Evolutionary conservation across 2,797 vertebrate genomes (phyloP), one percentile per base, ranked within the genome.

Genomic region (Rhyacichthys aspro): DNA sequence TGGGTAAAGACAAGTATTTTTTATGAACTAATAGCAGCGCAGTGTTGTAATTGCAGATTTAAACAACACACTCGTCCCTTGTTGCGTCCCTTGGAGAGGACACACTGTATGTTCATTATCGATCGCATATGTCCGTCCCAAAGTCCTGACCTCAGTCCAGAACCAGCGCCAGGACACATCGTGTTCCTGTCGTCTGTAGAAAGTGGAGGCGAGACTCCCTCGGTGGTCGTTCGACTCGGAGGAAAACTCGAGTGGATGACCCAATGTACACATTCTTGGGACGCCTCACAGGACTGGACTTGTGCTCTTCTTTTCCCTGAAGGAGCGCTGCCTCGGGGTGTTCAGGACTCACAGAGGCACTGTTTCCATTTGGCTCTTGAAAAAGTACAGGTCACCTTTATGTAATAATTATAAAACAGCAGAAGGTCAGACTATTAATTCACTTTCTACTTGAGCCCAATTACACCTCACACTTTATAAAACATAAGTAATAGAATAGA

Each of bases 181-280:
- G 32, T 55, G 47, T 63, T 70, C 67, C 65, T 56, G 47, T 45
- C 44, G 48, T 43, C 50, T 62, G 44, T 49, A 48, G 28, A 50
- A 59, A 15, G 66, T 70, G 28, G 37, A 58, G 48, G 16, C 14
- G 10, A 2, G 42, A 79, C 45, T 69, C 67, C 55, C 78, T 45
- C 15, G 50, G 55, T 59, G 81, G 59, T 34, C 50, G 32, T 78
- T 56, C 77, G 64, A 50, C 57, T 15, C 0, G 67, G 44, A 59
- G 59, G 36, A 63, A 49, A 74, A 53, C 46, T 41, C 48, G 41
- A 72, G 50, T 2, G 59, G 70, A 74, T 66, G 82, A 84, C 76
- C 62, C 60, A 2, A 42, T 76, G 80, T 65, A 44, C 71, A 65
- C 75, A 86, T 88, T 91, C 81, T 67, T 68, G 43, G 28, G 11